Evolutionary conservation across 2,888 invertebrate species (phyloP), one percentile per base, ranked within the genome.

Genomic region (Agapostemon virescens): DNA sequence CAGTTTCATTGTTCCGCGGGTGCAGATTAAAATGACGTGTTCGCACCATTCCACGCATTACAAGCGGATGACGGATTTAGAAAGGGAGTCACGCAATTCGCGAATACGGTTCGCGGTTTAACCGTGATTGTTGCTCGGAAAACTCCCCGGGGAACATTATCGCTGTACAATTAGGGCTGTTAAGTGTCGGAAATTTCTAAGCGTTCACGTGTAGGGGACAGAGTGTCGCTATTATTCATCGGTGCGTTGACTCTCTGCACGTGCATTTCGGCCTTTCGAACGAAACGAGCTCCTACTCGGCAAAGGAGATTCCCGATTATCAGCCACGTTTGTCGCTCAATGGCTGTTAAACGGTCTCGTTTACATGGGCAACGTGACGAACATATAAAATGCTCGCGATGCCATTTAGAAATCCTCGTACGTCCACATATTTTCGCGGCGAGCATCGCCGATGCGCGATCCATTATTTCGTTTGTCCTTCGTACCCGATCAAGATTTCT

Each of bases 61-160:
- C 81, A 42, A 79, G 63, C 70, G 67, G 63, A 71, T 81, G 79
- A 81, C 81, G 80, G 80, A n/a, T 79, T 81, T 81, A 81, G 81
- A 81, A 81, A 81, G 81, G 81, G 80, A 81, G 81, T 71, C 81
- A 74, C 74, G 70, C 74, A 40, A 67, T 79, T 81, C 80, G 80
- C 63, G 66, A 74, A 81, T 67, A 70, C 69, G 74, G 80, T 69
- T 80, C 74, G 23, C 45, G 15, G 74, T 79, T 58, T 49, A 58
- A 42, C 26, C 66, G 49, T 68, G 69, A 66, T 74, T 74, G 73
- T 79, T 81, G 42, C 45, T 55, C 26, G 20, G 49, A 58, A n/a
- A 38, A 20, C 38, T 55, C 5, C n/a, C 36, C 40, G 36, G 23
- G 36, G 49, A 17, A 20, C 15, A n/a, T 20, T 64, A 61, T 63